A percentile compares a stretch with the other conserved stretches of the same genome.
phyloP scores from a whole-genome alignment of 2,888 invertebrate genomes.

The Rhagophthalmus giganteus region DNA sequence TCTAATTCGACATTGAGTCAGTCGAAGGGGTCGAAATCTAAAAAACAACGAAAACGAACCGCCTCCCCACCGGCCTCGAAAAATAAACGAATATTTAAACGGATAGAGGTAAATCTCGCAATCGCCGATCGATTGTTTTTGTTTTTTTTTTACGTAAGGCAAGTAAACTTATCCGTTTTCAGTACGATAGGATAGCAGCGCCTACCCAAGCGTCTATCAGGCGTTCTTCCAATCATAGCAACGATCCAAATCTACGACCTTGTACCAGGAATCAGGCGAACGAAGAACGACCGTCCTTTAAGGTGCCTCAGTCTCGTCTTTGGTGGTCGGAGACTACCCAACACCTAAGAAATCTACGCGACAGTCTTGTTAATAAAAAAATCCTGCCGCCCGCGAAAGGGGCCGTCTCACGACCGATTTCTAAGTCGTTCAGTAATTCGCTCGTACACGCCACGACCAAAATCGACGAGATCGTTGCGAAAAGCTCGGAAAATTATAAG shows the following conservation, averaged over 20 bases:
- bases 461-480: constrained; percentile 49
- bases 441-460: constrained; percentile 32
- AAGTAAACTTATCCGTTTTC: constrained; percentile 29
- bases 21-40: constrained; percentile 51
- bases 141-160: too few relatives aligned
- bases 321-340: constrained; percentile 54
- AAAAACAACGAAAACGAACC: constrained; percentile 47
- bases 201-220: constrained; percentile 68
- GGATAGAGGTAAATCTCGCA: constrained; percentile 43
- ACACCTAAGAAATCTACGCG: constrained; percentile 47
- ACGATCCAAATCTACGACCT: constrained; percentile 41
- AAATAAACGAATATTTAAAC: constrained; percentile 42
- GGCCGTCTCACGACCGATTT: constrained; percentile 30
- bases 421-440: constrained; percentile 37
- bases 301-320: constrained; percentile 43
- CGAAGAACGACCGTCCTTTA: constrained; percentile 29
- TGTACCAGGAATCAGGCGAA: constrained; percentile 23
- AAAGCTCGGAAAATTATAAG: constrained; percentile 39
- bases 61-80: constrained; percentile 37
- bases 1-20: constrained; percentile 50
- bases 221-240: constrained; percentile 54
- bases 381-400: constrained; percentile 40
- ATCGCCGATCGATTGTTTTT: too few relatives aligned
- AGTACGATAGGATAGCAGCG: constrained; percentile 68
- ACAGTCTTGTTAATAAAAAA: constrained; percentile 47